Evolutionary conservation across 2,797 vertebrate species (phyloP).

Genomic region (Holocentrus rufus): DNA sequence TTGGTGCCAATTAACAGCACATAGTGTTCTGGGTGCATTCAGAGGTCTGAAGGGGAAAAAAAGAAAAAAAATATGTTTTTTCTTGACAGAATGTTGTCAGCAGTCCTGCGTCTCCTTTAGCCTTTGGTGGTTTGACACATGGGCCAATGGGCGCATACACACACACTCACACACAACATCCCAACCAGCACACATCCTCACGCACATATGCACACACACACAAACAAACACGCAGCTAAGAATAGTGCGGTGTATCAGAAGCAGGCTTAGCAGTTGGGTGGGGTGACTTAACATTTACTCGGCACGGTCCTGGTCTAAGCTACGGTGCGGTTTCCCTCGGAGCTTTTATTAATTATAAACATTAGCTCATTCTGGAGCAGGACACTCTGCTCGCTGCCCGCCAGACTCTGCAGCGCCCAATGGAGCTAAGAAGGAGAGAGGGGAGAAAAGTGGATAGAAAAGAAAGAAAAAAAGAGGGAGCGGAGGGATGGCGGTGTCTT

Average conservation of each 20-base stretch:
- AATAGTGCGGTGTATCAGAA: slow-evolving; percentile 42
- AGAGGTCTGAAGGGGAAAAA: not conserved
- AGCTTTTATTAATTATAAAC: slow-evolving; percentile 75
- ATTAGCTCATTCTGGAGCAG: slow-evolving; percentile 71
- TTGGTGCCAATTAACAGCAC: slow-evolving; percentile 32
- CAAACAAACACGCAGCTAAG: slow-evolving; percentile 33
- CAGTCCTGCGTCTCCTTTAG: slow-evolving; percentile 30
- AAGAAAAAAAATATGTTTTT: not conserved
- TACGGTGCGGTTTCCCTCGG: slow-evolving; percentile 62
- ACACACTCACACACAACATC: slow-evolving; percentile 10
- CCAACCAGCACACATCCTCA: not conserved
- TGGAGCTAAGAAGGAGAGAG: slow-evolving; percentile 31
- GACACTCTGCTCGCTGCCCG: slow-evolving; percentile 39
- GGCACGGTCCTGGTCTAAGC: slow-evolving; percentile 53
- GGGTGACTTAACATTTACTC: slow-evolving; percentile 54
- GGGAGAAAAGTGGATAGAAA: not conserved
- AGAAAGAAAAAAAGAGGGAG: not conserved
- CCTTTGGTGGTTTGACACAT: slow-evolving; percentile 36
- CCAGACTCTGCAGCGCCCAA: slow-evolving; percentile 52
- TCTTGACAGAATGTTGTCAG: slow-evolving; percentile 33
- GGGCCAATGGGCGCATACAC: not conserved
- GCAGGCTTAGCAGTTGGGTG: slow-evolving; percentile 55
- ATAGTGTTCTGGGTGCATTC: slow-evolving; percentile 36
- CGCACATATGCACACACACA: slow-evolving; percentile 19
- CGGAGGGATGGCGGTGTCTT: slow-evolving; percentile 46